phyloP scores from a whole-genome alignment of 2,113 vertebrate genomes.

The Gavialis gangeticus region DNA sequence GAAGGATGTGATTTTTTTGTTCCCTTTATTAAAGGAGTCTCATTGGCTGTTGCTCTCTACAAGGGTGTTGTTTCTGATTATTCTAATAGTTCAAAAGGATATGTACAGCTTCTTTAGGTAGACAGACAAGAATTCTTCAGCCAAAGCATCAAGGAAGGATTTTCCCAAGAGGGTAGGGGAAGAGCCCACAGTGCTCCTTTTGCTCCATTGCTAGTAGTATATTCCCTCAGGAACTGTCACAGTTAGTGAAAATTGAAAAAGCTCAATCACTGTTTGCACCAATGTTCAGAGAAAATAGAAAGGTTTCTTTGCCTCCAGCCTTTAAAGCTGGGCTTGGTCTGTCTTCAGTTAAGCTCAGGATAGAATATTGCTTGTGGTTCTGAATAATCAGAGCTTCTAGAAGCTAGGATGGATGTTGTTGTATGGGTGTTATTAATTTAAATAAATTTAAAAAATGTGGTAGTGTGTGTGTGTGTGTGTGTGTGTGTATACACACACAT shows the following conservation, averaged over 20 bases:
- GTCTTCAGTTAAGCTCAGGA: not conserved
- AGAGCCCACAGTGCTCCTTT: not conserved
- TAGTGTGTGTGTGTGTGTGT: not conserved
- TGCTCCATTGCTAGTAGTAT: not conserved
- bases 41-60: not conserved
- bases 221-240: not conserved
- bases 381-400: not conserved
- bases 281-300: not conserved
- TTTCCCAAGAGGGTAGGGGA: not conserved
- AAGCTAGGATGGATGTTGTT: not conserved
- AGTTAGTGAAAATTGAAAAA: fast-evolving
- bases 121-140: not conserved
- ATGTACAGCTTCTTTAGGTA: not conserved
- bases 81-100: not conserved
- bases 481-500: too few species aligned
- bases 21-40: not conserved
- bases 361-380: not conserved
- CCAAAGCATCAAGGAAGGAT: not conserved
- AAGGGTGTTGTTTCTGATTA: not conserved
- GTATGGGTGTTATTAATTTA: not conserved
- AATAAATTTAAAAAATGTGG: not conserved
- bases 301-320: not conserved
- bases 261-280: not conserved
- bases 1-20: not conserved
- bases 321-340: not conserved